These are phyloP conservation scores for Rafetus swinhoei DNA, from an alignment of 2,113 vertebrate species.

Conservation along the genomic window DNA sequence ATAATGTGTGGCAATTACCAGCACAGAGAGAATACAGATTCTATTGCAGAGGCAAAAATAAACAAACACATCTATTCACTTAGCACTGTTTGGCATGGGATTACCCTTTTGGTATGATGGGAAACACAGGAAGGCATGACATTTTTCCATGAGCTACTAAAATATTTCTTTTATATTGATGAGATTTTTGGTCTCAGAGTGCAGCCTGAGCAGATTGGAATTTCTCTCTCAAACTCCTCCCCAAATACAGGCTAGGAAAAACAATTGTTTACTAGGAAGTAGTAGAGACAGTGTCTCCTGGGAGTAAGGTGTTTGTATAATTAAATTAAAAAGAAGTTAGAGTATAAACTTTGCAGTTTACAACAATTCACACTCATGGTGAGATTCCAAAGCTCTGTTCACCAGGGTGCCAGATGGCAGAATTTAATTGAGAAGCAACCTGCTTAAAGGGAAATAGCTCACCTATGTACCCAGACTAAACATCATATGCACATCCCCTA, in stretches of 20 bases:
- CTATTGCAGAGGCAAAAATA: not conserved
- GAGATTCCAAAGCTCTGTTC: not conserved
- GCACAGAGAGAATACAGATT: not conserved
- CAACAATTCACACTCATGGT: not conserved
- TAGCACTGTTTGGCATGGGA: not conserved
- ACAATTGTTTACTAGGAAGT: not conserved
- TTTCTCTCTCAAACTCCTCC: not conserved
- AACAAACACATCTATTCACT: fast-evolving
- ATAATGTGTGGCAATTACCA: not conserved
- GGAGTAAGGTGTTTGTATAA: not conserved
- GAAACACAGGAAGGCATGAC: not conserved
- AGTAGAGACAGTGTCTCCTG: not conserved
- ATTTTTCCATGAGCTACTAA: not conserved
- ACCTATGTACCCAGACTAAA: not conserved
- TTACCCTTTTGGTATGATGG: not conserved
- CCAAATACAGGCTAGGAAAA: not conserved
- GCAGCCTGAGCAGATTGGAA: not conserved
- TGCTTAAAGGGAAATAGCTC: not conserved
- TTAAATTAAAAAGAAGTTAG: not conserved
- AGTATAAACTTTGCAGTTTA: not conserved
- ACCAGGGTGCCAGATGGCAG: not conserved
- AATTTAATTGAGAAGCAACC: not conserved
- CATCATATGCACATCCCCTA: not conserved
- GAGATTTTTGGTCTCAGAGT: not conserved
- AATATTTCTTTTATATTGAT: not conserved